Percentiles rank a stretch among this genome's conserved stretches.
phyloP scores from a whole-genome alignment of 2,797 vertebrate species.

The Macrochelys suwanniensis region DNA sequence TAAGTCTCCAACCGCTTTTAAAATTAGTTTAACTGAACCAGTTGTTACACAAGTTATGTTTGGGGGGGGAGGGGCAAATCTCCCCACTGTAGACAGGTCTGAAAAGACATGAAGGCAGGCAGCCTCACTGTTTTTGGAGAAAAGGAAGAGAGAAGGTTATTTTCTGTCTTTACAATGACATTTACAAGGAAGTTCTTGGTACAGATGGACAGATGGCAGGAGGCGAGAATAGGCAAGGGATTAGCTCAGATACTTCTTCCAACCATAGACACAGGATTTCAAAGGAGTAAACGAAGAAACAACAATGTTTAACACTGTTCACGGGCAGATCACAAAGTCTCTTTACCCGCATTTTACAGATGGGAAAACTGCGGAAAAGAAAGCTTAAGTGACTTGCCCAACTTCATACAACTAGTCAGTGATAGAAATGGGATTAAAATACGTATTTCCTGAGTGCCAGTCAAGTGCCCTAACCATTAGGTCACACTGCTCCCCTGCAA shows the following conservation, averaged over 20 bases:
- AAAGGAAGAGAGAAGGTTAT: neutral
- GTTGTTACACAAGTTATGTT: neutral
- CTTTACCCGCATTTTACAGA: neutral
- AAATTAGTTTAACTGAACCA: neutral
- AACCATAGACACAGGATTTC: neutral
- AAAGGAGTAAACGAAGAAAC: neutral
- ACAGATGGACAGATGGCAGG: neutral
- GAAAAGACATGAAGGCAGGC: neutral
- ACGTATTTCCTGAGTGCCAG: neutral
- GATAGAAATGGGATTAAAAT: neutral
- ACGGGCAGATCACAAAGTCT: neutral
- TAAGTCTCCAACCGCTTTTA: neutral
- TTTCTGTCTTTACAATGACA: neutral
- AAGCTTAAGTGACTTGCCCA: neutral
- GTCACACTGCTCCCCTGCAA: neutral
- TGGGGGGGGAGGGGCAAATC: neutral
- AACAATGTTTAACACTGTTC: neutral
- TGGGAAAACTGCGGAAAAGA: neutral
- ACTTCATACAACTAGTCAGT: neutral
- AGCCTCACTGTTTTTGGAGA: neutral
- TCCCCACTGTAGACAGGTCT: accelerated
- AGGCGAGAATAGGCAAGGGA: no score
- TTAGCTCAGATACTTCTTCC: no score
- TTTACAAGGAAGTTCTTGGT: neutral
- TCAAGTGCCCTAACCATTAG: neutral